Evolutionary conservation across 2,797 vertebrate genomes (phyloP).

Genomic region (Vipera latastei): DNA sequence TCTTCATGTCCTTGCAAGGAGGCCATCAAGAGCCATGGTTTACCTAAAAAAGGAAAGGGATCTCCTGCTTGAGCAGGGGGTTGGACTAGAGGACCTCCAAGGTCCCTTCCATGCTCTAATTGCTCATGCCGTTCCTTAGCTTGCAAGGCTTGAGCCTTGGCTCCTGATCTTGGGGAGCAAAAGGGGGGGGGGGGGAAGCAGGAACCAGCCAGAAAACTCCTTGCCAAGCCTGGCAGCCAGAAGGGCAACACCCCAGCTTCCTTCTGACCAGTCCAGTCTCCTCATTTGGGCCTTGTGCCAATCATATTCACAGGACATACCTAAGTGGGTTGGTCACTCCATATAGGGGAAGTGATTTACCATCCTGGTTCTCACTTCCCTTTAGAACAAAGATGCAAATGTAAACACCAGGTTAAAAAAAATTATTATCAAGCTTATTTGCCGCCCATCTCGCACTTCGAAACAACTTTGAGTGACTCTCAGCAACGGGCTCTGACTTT

Average conservation of each 20-base stretch:
- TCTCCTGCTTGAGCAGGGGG: background rate
- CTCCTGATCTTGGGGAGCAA: background rate
- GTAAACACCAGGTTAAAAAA: background rate
- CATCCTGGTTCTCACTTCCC: background rate
- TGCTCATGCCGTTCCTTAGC: background rate
- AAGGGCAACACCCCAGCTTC: background rate
- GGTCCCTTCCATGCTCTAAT: background rate
- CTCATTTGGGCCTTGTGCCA: background rate
- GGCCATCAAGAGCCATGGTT: background rate
- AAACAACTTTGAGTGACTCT: background rate
- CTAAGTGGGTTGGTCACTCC: background rate
- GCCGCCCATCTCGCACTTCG: background rate
- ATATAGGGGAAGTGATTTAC: background rate
- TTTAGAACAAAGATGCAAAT: background rate
- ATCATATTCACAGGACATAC: background rate
- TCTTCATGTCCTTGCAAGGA: background rate
- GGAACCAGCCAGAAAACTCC: background rate
- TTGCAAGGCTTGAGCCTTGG: background rate
- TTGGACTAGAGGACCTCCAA: background rate
- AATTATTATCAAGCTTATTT: background rate
- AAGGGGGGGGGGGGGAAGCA: fast-evolving
- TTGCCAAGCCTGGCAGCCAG: background rate
- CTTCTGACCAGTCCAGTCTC: background rate
- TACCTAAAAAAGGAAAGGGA: background rate
- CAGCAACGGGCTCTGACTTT: background rate